phyloP scores from a whole-genome alignment of 2,797 vertebrate species.

The Parambassis ranga region DNA sequence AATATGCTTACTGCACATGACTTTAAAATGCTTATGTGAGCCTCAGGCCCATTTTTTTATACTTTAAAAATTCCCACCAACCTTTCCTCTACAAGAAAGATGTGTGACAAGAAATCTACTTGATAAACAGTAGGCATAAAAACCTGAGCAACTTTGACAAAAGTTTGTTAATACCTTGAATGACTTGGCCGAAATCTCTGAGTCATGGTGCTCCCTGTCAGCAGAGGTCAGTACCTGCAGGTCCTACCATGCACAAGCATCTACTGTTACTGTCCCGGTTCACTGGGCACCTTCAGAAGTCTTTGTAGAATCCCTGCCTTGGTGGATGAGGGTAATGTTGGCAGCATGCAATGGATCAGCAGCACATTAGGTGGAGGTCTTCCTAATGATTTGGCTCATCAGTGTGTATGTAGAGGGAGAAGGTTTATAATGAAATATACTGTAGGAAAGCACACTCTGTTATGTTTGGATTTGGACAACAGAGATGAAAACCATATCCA shows the following conservation, averaged over 20 bases:
- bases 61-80: background rate
- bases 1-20: constrained; percentile 22
- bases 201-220: background rate
- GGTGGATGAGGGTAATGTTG: too few relatives aligned
- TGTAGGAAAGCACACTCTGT: background rate
- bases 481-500: background rate
- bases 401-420: too few relatives aligned
- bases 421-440: background rate
- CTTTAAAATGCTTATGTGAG: background rate
- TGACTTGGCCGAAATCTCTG: too few relatives aligned
- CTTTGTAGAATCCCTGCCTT: background rate
- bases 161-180: too few relatives aligned
- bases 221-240: background rate
- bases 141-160: background rate
- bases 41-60: constrained; percentile 1
- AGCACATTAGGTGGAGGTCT: background rate
- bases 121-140: background rate
- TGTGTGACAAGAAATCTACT: background rate
- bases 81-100: background rate
- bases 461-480: background rate
- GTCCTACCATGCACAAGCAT: too few relatives aligned
- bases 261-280: background rate
- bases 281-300: background rate
- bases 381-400: background rate
- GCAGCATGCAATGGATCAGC: background rate